These are phyloP conservation scores for Scaptodrosophila lebanonensis DNA, from an alignment of 1,140 invertebrate genomes.

Conservation along the genomic window DNA sequence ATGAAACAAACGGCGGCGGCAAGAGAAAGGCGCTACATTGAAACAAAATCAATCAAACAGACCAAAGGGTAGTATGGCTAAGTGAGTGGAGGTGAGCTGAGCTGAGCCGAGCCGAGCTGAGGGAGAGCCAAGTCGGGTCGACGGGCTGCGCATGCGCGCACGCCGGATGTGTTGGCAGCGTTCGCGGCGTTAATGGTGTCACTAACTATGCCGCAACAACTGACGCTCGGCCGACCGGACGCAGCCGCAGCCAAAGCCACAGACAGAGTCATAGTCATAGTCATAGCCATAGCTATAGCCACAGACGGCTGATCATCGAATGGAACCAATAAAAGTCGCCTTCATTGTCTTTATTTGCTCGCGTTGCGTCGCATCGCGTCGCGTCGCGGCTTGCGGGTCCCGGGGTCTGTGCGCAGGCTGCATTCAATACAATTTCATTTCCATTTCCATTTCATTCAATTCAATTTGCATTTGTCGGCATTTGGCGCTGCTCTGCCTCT, in stretches of 20 bases:
- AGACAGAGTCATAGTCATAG: too few species aligned
- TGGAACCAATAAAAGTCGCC: constrained; percentile 76
- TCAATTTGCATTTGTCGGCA: constrained; percentile 63
- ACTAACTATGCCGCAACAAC: constrained; percentile 67
- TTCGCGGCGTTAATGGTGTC: constrained; percentile 68
- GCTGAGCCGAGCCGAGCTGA: background rate
- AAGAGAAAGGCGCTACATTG: constrained; percentile 65
- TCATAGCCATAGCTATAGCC: constrained; percentile 22
- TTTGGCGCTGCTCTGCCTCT: background rate
- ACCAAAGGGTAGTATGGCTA: too few species aligned
- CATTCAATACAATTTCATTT: constrained; percentile 34
- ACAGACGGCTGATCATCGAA: constrained; percentile 69
- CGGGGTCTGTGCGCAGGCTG: constrained; percentile 37
- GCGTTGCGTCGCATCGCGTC: constrained; percentile 25
- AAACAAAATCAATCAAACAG: constrained; percentile 69
- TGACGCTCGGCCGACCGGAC: constrained; percentile 36
- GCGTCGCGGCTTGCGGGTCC: background rate
- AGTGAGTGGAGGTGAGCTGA: constrained; percentile 5
- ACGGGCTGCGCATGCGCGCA: constrained; percentile 58
- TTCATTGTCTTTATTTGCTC: constrained; percentile 73
- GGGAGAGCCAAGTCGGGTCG: constrained; percentile 19
- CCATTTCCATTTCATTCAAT: constrained; percentile 61
- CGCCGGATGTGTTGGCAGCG: constrained; percentile 57
- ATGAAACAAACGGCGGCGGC: constrained; percentile 31
- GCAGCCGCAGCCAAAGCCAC: constrained; percentile 21